These are phyloP conservation scores for Dolichallabes microphthalmus DNA, from an alignment of 2,113 vertebrate species.

Conservation along the genomic window DNA sequence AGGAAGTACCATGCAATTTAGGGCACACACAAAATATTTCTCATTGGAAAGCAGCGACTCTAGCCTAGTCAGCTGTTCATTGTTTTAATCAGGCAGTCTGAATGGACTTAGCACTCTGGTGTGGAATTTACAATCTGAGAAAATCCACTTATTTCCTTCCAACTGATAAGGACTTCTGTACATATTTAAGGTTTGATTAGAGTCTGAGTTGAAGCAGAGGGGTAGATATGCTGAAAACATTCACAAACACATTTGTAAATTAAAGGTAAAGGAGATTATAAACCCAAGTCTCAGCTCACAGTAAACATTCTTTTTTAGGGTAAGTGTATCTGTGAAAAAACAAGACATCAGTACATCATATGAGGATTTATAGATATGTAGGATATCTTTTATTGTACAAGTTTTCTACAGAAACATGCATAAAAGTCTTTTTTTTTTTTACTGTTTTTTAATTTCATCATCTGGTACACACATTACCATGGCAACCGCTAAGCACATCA, in stretches of 20 bases:
- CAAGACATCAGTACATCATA: not conserved
- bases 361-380: not conserved
- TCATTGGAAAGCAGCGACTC: not conserved
- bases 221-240: not conserved
- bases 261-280: not conserved
- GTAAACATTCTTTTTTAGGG: not conserved
- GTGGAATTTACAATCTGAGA: conserved; percentile 4
- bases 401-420: not conserved
- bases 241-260: not conserved
- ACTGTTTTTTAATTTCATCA: conserved; percentile 34
- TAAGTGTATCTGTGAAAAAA: not conserved
- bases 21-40: not conserved
- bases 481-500: conserved; percentile 21
- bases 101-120: conserved; percentile 30
- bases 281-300: not conserved
- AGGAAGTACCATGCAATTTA: not conserved
- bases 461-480: not conserved
- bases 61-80: not conserved
- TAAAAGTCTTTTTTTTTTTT: not conserved
- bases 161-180: conserved; percentile 8
- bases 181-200: not conserved
- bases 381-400: not conserved
- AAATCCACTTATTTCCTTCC: not conserved
- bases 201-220: too few relatives aligned
- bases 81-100: conserved; percentile 3